A percentile compares a stretch with the other conserved stretches of the same genome.
Conservation (phyloP, 2,113 vertebrate genomes). For the Phoxinus phoxinus region DNA sequence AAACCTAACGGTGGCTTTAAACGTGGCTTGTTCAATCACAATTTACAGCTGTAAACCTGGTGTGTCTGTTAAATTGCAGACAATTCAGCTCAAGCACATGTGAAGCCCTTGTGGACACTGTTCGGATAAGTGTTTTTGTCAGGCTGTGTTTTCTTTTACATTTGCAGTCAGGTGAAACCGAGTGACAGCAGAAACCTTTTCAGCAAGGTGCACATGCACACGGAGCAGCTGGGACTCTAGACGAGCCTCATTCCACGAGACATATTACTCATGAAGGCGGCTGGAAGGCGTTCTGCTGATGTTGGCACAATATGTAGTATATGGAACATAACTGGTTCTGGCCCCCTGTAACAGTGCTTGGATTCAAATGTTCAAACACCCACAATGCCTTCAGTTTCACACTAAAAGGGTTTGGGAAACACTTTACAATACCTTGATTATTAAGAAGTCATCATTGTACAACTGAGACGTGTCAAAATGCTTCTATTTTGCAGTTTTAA, state of each 20-base stretch:
- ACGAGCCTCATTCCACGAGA: slow-evolving; percentile 23
- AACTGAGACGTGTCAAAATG: background rate
- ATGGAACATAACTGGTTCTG: slow-evolving; percentile 12
- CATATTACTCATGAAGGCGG: slow-evolving; percentile 10
- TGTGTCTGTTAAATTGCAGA: background rate
- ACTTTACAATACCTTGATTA: background rate
- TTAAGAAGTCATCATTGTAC: background rate
- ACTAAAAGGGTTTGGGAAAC: background rate
- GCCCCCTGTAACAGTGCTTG: background rate
- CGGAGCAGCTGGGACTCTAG: background rate
- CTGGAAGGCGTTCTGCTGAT: slow-evolving; percentile 29
- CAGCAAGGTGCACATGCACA: slow-evolving; percentile 14
- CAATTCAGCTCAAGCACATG: background rate
- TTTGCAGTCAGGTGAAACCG: slow-evolving; percentile 33
- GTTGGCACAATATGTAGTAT: slow-evolving; percentile 5
- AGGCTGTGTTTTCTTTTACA: background rate
- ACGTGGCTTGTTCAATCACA: background rate
- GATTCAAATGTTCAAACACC: background rate
- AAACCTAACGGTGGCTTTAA: background rate
- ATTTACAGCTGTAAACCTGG: background rate
- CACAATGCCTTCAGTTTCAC: background rate
- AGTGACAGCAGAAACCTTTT: slow-evolving; percentile 31
- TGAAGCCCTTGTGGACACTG: background rate
- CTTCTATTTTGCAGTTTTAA: background rate
- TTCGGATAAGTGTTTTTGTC: background rate